These are phyloP conservation scores for Clupea harengus DNA, from an alignment of 2,113 vertebrate genomes.

Conservation along the genomic window DNA sequence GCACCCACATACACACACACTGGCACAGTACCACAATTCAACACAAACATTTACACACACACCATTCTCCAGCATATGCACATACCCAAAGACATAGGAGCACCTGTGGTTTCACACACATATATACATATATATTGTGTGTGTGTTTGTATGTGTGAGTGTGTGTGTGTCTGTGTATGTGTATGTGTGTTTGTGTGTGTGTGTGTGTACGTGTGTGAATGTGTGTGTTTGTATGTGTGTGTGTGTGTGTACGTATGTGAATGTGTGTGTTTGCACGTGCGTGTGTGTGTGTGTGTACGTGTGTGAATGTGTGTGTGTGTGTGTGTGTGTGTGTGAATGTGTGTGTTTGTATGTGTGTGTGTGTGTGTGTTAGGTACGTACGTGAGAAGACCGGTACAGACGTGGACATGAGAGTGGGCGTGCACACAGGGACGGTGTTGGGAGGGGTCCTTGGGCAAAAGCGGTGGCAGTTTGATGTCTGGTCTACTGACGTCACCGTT, in stretches of 20 bases:
- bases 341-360: not conserved
- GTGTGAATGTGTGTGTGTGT: not conserved
- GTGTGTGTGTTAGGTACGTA: constrained; percentile 77
- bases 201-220: not conserved
- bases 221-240: not conserved
- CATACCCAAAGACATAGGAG: too few species aligned
- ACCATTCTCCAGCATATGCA: too few species aligned
- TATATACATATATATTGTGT: too few species aligned
- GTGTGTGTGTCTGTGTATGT: too few species aligned
- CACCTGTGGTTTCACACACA: too few species aligned
- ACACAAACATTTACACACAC: too few species aligned
- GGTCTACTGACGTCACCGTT: constrained; percentile 94
- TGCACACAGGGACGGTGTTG: constrained; percentile 90
- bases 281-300: not conserved
- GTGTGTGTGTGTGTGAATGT: not conserved
- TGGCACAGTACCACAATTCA: not conserved
- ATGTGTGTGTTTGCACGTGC: not conserved
- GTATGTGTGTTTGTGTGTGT: too few species aligned
- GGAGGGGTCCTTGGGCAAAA: constrained; percentile 94
- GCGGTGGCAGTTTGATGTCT: constrained; percentile 96
- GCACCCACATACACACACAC: not conserved
- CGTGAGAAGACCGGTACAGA: constrained; percentile 89
- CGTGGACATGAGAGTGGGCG: constrained; percentile 95
- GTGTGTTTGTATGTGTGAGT: too few species aligned
- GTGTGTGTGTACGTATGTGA: not conserved